Base-by-base conservation (phyloP, 2,797 vertebrate genomes). In the Setipinna tenuifilis region DNA sequence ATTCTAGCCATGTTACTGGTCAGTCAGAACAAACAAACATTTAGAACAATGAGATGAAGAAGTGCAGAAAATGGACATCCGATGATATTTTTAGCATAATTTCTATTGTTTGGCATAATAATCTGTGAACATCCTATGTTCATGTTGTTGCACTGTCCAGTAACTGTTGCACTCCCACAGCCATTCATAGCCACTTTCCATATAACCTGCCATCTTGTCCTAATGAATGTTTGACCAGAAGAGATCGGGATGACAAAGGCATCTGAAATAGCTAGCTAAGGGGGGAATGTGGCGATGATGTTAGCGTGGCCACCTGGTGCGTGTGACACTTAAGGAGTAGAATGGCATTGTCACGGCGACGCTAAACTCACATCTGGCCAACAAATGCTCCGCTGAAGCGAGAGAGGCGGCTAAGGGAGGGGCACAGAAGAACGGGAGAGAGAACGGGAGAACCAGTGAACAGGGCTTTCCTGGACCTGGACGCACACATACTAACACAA, bases 281-380 rank as follows among this genome's bases (percentile, higher is more conserved):
- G 23, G 68, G 35, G 65, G 50, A 71, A 85, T 83, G 59, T 82
- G 50, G 59, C 82, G 61, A 25, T 87, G 84, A 82, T 17, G 7
- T 57, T 25, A 85, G 44, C 6, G 23, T n/a, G 25, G 59, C 44
- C 80, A 82, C 16, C 48, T 48, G 16, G 12, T 10, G 17, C 21
- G 19, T 44, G 59, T 65, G 80, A 87, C 17, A 35, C 31, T 31
- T 31, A 2, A 50, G 31, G 58, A 48, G 46, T 6, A 28, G 31
- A 86, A 86, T 71, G 23, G 58, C 81, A 87, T 82, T 14, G 21
- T 58, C 86, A 71, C 44, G 19, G 82, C 35, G 65, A 54, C 9
- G 81, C 83, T 83, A 68, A 87, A 87, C 87, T 87, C 58, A 86
- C 84, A 87, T 85, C 82, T 85, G 71, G 65, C 21, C 54, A 57